Base-by-base conservation (phyloP, 2,113 vertebrate species). In the Mormyrus iriodes region DNA sequence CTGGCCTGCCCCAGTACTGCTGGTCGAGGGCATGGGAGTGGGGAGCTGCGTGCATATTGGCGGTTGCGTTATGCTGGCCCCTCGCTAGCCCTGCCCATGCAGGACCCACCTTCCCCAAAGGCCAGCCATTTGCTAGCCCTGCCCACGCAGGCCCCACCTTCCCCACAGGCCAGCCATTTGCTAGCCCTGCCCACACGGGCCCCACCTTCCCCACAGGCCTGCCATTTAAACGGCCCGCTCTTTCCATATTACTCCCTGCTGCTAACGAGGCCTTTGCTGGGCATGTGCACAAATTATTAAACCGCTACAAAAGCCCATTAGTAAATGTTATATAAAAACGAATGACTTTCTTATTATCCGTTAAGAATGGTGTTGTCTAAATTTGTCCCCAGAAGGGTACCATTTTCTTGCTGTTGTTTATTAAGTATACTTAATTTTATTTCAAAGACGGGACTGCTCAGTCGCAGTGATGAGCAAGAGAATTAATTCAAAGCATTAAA, bases 51-150 rank as follows among this genome's bases (percentile, higher is more conserved):
- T 31, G 8, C 10, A 27, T 73, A 35, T 4, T 27, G 13, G 65
- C 61, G 12, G 69, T 0, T 10, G 27, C 27, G 35, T 73, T 73
- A 93, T 94, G 93, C 94, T 94, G 89, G 7, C 0, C 0, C 79
- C 79, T n/a, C 17, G 42, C 44, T 42, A 0, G 83, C 83, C 1
- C 83, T 48, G 5, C 35, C 73, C 73, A 2, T 35, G 19, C 3
- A 12, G 4, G 13, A 13, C 1, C 35, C 17, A 19, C 73, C 73
- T 8, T 42, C 15, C 73, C 73, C 6, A 35, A 31, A 79, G 69
- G 73, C 44, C 44, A 51, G 17, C 13, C 21, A n/a, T 61, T n/a
- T n/a, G 42, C 44, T 42, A 0, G 83, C 83, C 1, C 83, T 48
- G 5, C 35, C 73, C 73, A 2, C 73, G 19, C 3, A 12, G 4